Evolutionary conservation across 2,888 invertebrate species (phyloP).

Genomic region (Troilus luridus): DNA sequence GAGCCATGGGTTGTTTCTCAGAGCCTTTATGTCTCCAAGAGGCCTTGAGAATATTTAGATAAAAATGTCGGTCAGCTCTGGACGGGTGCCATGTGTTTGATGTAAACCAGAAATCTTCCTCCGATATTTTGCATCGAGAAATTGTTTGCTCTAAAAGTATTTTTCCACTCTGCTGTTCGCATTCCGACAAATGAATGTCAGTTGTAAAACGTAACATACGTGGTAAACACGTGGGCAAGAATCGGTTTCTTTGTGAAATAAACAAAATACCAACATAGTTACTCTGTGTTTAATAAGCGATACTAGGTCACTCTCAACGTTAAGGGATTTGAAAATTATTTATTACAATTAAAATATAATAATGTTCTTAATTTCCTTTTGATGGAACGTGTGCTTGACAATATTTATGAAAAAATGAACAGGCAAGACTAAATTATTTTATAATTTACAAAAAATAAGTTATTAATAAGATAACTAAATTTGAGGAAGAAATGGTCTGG

Average conservation of each 20-base stretch:
- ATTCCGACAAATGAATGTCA: slow-evolving; percentile 30
- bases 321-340: not conserved
- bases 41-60: slow-evolving; percentile 45
- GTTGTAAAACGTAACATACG: slow-evolving; percentile 3
- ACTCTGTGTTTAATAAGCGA: not conserved
- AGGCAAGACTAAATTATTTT: no score
- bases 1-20: not conserved
- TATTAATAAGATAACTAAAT: no score
- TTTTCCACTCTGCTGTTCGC: not conserved
- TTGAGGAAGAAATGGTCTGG: no score
- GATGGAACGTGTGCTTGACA: no score
- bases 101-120: slow-evolving; percentile 33
- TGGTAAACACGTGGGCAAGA: not conserved
- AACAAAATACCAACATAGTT: not conserved
- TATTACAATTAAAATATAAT: not conserved
- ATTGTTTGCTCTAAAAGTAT: not conserved
- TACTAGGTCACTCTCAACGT: not conserved
- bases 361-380: no score
- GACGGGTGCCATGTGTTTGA: not conserved
- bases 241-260: not conserved
- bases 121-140: slow-evolving; percentile 29
- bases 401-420: no score
- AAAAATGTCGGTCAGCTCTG: slow-evolving; percentile 40
- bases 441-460: no score
- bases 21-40: slow-evolving; percentile 15